Conservation (phyloP, 2,888 invertebrate genomes). For the Lasius fuliginosus region DNA sequence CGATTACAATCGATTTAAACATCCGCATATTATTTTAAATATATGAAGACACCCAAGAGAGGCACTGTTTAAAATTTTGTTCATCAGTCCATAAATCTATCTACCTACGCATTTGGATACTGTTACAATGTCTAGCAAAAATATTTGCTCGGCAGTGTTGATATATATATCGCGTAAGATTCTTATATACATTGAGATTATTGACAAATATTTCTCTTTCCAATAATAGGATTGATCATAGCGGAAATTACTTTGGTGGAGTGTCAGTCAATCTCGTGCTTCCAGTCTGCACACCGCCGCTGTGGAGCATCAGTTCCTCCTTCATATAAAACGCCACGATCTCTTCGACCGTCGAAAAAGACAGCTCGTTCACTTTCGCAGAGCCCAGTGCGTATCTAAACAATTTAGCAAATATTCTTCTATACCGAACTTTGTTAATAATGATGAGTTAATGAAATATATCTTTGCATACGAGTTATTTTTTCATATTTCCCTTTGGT, state of each 20-base stretch:
- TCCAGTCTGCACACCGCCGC: slow-evolving; percentile 81
- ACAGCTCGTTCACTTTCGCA: slow-evolving; percentile 83
- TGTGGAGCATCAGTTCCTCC: slow-evolving; percentile 82
- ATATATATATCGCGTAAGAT: neutral
- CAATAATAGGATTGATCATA: neutral
- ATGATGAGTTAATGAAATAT: neutral
- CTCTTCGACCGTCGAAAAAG: slow-evolving; percentile 83
- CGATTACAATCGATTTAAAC: slow-evolving; percentile 19
- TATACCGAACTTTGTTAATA: neutral
- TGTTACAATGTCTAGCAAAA: neutral
- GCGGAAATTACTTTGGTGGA: slow-evolving; percentile 79
- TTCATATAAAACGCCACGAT: slow-evolving; percentile 82
- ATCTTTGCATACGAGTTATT: neutral
- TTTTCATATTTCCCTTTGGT: neutral
- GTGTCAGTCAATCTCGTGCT: slow-evolving; percentile 82
- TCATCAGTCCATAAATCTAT: slow-evolving; percentile 12
- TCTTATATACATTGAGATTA: slow-evolving; percentile 22
- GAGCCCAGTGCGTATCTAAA: slow-evolving; percentile 85
- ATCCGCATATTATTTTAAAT: neutral
- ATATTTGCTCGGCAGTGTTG: slow-evolving; percentile 52
- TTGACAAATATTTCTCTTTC: neutral
- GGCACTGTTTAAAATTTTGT: slow-evolving; percentile 57
- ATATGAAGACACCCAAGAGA: slow-evolving; percentile 65
- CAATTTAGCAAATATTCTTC: neutral
- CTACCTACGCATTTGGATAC: neutral